These are phyloP conservation scores for Neria commutata DNA, from an alignment of 2,888 invertebrate genomes.

Conservation along the genomic window DNA sequence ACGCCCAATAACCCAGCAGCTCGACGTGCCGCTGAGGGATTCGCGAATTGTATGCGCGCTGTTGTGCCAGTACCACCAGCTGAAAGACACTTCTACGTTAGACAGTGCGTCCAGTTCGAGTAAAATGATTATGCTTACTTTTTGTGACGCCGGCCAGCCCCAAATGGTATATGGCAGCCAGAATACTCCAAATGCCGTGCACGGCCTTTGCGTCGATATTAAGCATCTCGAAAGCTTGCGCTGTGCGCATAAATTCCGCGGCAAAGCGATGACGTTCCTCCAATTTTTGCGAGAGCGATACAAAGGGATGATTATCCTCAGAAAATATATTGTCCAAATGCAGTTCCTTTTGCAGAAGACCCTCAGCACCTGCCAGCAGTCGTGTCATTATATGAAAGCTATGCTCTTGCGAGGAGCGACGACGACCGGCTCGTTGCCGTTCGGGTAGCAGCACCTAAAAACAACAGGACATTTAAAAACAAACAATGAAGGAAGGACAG, in stretches of 20 bases:
- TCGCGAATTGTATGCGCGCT: slow-evolving; percentile 72
- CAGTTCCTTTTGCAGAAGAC: slow-evolving; percentile 79
- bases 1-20: slow-evolving; percentile 80
- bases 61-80: slow-evolving; percentile 57
- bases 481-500: slow-evolving; percentile 11
- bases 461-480: neutral
- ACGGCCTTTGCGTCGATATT: slow-evolving; percentile 80
- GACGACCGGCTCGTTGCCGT: slow-evolving; percentile 71
- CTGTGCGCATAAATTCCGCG: slow-evolving; percentile 80
- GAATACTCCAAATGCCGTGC: slow-evolving; percentile 81
- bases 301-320: slow-evolving; percentile 76
- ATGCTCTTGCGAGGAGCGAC: slow-evolving; percentile 69
- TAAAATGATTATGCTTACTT: slow-evolving; percentile 61
- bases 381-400: slow-evolving; percentile 64
- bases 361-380: slow-evolving; percentile 77
- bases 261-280: slow-evolving; percentile 82
- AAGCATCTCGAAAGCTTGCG: slow-evolving; percentile 76
- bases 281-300: slow-evolving; percentile 77
- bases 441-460: slow-evolving; percentile 82
- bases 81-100: slow-evolving; percentile 17
- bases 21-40: slow-evolving; percentile 77
- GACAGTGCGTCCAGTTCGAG: neutral
- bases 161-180: slow-evolving; percentile 94
- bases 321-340: slow-evolving; percentile 75
- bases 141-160: slow-evolving; percentile 84